phyloP scores from a whole-genome alignment of 1,140 invertebrate genomes.

The Drosophila pseudoobscura region DNA sequence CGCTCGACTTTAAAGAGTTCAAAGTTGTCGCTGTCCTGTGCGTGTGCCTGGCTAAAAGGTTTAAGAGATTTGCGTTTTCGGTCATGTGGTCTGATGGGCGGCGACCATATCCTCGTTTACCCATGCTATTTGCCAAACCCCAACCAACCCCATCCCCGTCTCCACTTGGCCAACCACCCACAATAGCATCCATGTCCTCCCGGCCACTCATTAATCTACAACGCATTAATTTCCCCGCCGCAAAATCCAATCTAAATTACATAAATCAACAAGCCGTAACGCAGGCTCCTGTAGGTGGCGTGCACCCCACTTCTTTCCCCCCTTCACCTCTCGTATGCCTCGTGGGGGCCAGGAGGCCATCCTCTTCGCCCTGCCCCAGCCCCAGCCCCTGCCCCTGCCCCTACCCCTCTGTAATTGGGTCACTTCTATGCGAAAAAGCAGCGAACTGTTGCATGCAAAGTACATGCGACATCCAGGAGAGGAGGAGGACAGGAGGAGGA shows the following conservation, averaged over 20 bases:
- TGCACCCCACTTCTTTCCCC: not conserved
- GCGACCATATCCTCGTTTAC: constrained; percentile 29
- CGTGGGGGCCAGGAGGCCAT: not conserved
- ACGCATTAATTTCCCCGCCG: constrained; percentile 78
- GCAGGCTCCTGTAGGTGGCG: constrained; percentile 33
- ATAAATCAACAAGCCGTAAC: constrained; percentile 81
- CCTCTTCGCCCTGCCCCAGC: not conserved
- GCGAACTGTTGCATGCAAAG: constrained; percentile 77
- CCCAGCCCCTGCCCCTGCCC: constrained; percentile 3
- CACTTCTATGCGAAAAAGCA: constrained; percentile 80
- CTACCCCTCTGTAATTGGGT: constrained; percentile 62
- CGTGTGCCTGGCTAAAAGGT: constrained; percentile 51
- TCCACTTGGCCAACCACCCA: not conserved
- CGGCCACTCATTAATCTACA: constrained; percentile 75
- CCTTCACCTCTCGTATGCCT: too few relatives aligned
- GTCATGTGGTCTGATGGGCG: constrained; percentile 45
- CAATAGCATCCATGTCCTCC: constrained; percentile 45
- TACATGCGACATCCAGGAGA: constrained; percentile 40
- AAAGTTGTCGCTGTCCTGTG: constrained; percentile 1
- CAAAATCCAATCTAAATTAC: constrained; percentile 81
- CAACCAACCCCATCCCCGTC: not conserved
- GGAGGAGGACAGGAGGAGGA: too few relatives aligned
- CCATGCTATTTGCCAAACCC: not conserved
- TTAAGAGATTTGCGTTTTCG: constrained; percentile 64
- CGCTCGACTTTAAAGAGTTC: constrained; percentile 54